Evolutionary conservation across 2,888 invertebrate genomes (phyloP).

Genomic region (Sesamia inferens): DNA sequence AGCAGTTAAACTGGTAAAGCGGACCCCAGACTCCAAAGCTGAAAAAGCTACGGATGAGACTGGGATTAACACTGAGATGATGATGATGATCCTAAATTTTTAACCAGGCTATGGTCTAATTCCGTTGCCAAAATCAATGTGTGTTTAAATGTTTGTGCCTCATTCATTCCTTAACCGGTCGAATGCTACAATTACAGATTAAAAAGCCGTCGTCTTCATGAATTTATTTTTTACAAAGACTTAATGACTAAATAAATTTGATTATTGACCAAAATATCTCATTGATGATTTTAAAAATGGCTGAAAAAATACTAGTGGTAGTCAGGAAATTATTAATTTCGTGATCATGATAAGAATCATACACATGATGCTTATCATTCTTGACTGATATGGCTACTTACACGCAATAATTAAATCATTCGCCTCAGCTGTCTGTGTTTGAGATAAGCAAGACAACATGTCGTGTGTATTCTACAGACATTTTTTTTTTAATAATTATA

Average conservation of each 20-base stretch:
- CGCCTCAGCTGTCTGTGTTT: constrained; percentile 1
- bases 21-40: no score
- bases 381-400: constrained; percentile 22
- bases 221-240: no score
- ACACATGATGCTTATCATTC: constrained; percentile 8
- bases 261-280: background rate
- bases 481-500: no score
- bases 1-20: no score
- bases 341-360: background rate
- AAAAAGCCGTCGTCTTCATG: no score
- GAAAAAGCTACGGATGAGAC: no score
- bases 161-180: no score
- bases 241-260: background rate
- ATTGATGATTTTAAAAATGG: background rate
- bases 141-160: background rate
- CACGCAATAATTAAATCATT: constrained; percentile 39
- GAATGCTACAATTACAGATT: no score
- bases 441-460: constrained; percentile 21
- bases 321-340: constrained; percentile 28
- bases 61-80: no score
- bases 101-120: background rate
- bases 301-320: background rate
- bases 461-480: background rate
- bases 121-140: background rate
- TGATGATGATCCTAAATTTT: no score